These are phyloP conservation scores for Amphiprion ocellaris DNA, from an alignment of 2,113 vertebrate genomes.

Conservation along the genomic window DNA sequence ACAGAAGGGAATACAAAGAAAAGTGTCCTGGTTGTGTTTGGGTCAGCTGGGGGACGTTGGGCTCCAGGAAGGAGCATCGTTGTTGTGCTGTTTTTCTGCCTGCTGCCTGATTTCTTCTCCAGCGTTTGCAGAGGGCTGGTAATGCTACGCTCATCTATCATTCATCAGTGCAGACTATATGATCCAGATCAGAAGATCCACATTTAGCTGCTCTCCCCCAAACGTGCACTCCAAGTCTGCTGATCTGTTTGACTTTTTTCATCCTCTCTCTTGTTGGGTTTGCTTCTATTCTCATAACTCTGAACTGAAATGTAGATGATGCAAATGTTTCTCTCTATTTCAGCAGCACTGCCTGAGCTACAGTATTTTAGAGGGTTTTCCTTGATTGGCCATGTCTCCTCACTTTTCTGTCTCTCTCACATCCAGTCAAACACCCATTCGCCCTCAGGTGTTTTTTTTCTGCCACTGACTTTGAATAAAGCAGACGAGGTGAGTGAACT, in stretches of 20 bases:
- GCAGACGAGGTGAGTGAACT: constrained; percentile 69
- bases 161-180: constrained; percentile 65
- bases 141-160: constrained; percentile 72
- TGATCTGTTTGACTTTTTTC: not conserved
- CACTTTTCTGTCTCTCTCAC: constrained; percentile 10
- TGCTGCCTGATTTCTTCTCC: constrained; percentile 13
- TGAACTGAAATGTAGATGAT: constrained; percentile 17
- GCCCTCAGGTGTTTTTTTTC: constrained; percentile 51
- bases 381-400: constrained; percentile 34
- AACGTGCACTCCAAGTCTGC: not conserved
- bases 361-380: constrained; percentile 33
- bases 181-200: constrained; percentile 61
- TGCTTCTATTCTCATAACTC: not conserved
- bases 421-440: constrained; percentile 40
- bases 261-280: constrained; percentile 2
- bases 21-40: constrained; percentile 30
- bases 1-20: constrained; percentile 12
- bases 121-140: constrained; percentile 37
- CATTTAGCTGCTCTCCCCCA: constrained; percentile 57
- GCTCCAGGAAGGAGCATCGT: constrained; percentile 8
- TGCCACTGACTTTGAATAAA: constrained; percentile 71
- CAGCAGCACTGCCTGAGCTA: constrained; percentile 8
- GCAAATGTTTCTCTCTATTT: not conserved
- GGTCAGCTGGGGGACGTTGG: constrained; percentile 43
- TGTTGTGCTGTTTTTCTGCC: constrained; percentile 41